These are phyloP conservation scores for Xenus cinereus DNA, from an alignment of 2,113 vertebrate species.

Conservation along the genomic window DNA sequence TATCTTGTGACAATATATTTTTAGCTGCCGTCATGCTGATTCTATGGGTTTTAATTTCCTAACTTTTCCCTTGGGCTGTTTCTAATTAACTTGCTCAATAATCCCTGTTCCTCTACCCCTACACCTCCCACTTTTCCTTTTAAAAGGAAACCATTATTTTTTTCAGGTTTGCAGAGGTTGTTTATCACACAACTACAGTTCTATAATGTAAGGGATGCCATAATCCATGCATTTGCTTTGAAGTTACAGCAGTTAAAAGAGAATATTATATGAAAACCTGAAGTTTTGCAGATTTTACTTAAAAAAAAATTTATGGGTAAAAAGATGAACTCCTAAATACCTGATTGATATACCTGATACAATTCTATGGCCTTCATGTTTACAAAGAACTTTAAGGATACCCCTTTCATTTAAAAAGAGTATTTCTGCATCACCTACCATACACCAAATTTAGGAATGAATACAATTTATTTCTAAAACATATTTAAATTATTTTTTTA, in stretches of 20 bases:
- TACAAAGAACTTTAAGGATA: not conserved
- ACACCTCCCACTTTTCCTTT: not conserved
- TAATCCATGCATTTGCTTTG: not conserved
- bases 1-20: conserved; percentile 13
- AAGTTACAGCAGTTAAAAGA: not conserved
- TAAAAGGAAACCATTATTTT: conserved; percentile 12
- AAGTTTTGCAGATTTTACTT: not conserved
- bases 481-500: not conserved
- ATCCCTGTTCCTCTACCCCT: not conserved
- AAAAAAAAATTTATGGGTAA: not conserved
- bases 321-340: not conserved
- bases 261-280: not conserved
- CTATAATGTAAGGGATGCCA: not conserved
- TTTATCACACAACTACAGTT: not conserved
- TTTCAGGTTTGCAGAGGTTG: not conserved
- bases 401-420: not conserved
- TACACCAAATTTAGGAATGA: not conserved
- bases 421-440: not conserved
- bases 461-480: not conserved
- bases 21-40: conserved; percentile 36
- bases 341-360: not conserved
- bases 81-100: conserved; percentile 45
- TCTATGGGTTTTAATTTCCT: conserved; percentile 55
- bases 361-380: not conserved
- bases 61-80: conserved; percentile 49